A percentile compares a stretch with the other conserved stretches of the same genome.
These are phyloP conservation scores for Macquaria ambigua DNA, from an alignment of 2,113 vertebrate species.

Conservation along the genomic window DNA sequence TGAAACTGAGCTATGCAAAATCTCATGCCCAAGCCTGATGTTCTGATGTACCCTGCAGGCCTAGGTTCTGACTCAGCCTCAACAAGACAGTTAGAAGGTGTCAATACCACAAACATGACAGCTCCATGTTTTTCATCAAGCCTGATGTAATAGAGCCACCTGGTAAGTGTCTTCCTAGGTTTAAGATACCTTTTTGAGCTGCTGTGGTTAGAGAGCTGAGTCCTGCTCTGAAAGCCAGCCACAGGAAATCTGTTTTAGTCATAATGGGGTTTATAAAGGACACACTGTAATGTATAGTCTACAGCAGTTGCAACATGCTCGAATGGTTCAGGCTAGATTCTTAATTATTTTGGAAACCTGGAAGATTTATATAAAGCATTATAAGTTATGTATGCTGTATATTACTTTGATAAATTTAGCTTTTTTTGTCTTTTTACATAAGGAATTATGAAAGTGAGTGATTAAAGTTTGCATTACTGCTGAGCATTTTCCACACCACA, in stretches of 20 bases:
- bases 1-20: constrained; percentile 40
- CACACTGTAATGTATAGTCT: constrained; percentile 35
- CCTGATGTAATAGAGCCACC: constrained; percentile 8
- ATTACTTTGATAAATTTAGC: background rate
- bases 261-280: constrained; percentile 26
- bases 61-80: background rate
- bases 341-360: background rate
- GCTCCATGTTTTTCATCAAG: constrained; percentile 35
- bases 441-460: background rate
- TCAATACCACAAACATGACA: constrained; percentile 35
- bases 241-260: constrained; percentile 56
- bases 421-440: background rate
- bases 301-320: constrained; percentile 5
- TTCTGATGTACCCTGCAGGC: constrained; percentile 17
- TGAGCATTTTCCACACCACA: background rate
- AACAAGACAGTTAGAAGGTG: constrained; percentile 11
- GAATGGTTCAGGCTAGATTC: background rate
- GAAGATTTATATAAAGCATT: background rate
- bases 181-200: constrained; percentile 27
- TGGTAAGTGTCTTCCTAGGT: constrained; percentile 36
- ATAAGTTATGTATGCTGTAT: background rate
- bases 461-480: background rate
- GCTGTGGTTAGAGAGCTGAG: constrained; percentile 12
- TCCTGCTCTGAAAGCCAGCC: background rate
- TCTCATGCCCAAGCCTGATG: constrained; percentile 10